Evolutionary conservation across 2,888 invertebrate genomes (phyloP).

Genomic region (Campoplex nolae): DNA sequence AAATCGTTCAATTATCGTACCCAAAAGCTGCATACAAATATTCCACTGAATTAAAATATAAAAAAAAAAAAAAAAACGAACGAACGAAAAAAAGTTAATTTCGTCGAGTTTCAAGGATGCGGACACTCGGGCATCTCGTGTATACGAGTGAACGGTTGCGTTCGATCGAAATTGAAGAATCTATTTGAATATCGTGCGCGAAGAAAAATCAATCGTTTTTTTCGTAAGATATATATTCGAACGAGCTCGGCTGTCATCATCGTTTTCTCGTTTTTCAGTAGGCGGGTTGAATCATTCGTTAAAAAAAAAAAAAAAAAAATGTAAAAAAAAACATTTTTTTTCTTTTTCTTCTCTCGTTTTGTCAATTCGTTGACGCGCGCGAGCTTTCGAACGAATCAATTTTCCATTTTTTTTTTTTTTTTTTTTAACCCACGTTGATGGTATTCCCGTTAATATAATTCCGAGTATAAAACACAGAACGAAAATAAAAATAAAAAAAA

Average conservation of each 20-base stretch:
- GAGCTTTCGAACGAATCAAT: no score
- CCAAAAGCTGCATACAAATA: no score
- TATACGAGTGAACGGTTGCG: no score
- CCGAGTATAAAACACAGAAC: slow-evolving; percentile 3
- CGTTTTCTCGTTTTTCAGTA: neutral
- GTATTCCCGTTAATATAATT: slow-evolving; percentile 6
- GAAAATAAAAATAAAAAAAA: neutral
- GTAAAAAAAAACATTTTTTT: no score
- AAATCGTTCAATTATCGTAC: no score
- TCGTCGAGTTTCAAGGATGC: neutral
- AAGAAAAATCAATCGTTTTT: neutral
- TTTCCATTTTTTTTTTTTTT: no score
- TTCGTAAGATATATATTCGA: neutral
- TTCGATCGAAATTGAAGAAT: neutral
- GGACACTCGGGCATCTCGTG: neutral
- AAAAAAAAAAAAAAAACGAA: no score
- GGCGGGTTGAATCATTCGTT: neutral
- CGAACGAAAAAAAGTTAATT: neutral
- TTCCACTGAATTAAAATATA: no score
- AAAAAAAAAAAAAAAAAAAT: neutral
- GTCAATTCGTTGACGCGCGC: no score
- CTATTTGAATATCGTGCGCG: neutral
- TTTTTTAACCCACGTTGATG: no score
- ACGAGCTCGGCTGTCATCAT: neutral
- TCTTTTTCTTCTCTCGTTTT: no score